Base-by-base conservation (phyloP, 1,140 invertebrate genomes). In the Zaprionus vittiger region DNA sequence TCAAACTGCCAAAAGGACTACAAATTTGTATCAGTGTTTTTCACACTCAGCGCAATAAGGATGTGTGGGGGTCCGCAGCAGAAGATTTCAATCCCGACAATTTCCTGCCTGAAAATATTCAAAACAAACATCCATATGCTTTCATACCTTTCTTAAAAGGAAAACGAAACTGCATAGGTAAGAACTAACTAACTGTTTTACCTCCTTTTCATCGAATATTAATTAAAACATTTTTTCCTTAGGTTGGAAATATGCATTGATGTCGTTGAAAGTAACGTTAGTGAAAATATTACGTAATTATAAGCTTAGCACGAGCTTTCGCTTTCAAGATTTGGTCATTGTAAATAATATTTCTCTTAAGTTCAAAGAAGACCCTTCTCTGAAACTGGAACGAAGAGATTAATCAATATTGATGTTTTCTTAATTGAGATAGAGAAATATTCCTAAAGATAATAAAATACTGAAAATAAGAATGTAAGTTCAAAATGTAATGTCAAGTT, bases 61-160 rank as follows among this genome's bases (percentile, higher is more conserved):
- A 71, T 4, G 57, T 89, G 5, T 92, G 91, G 91, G 91, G 91
- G n/a, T 65, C 77, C 6, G 62, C 90, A 6, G 91, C 92, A 0
- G 38, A 85, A 22, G 59, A 60, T 7, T 93, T 93, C 12, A 83
- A 92, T 81, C 93, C 93, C 1, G 92, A 93, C 9, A 65, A 92
- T 55, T 93, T 92, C 38, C 60, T 86, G 24, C 76, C 80, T 0
- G 68, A 81, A 52, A 91, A 89, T 52, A 44, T 82, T 2, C 69
- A 38, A 15, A 78, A 83, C 38, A 91, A 72, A 54, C 83, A 92
- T 67, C 78, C 91, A 0, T 93, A 81, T 61, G 79, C 83, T 5
- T 93, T 79, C 66, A 80, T 93, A 55, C 91, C 92, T 3, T 93
- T 93, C 55, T 72, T 84, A 1, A 86, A 82, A 62, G 92, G 92